phyloP scores from a whole-genome alignment of 2,113 vertebrate species.

The Corapipo altera region DNA sequence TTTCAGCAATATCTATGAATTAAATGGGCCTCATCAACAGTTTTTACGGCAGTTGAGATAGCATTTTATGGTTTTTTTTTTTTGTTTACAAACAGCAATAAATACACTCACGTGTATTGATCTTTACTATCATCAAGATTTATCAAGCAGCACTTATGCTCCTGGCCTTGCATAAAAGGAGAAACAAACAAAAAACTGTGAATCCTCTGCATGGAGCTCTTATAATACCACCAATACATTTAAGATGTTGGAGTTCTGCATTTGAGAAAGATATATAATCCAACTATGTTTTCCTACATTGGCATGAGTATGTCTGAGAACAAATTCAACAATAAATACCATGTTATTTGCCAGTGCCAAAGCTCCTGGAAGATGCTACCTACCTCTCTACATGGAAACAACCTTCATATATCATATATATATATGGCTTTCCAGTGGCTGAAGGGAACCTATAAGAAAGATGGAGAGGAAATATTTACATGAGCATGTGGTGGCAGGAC shows the following conservation, averaged over 20 bases:
- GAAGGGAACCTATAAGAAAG: background rate
- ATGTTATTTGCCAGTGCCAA: background rate
- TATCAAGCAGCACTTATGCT: background rate
- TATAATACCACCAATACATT: background rate
- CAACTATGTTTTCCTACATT: background rate
- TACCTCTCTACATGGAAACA: background rate
- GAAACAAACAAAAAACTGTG: background rate
- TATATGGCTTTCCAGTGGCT: rapidly evolving
- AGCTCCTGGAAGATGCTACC: background rate
- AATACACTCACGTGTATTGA: conserved; percentile 4
- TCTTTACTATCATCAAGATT: background rate
- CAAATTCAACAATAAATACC: background rate
- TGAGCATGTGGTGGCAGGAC: background rate
- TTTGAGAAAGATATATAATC: background rate
- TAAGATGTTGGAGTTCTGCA: background rate
- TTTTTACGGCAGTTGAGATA: background rate
- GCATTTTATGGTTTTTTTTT: conserved; percentile 5
- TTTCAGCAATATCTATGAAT: conserved; percentile 38
- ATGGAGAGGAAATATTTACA: background rate
- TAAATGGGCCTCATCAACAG: background rate
- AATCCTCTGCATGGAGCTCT: background rate
- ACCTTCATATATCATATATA: background rate
- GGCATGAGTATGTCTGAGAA: background rate
- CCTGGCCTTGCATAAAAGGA: background rate
- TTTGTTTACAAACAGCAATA: conserved; percentile 41